Percentiles rank a stretch among this genome's conserved stretches.
phyloP scores from a whole-genome alignment of 1,140 invertebrate species.

The Apis florea region DNA sequence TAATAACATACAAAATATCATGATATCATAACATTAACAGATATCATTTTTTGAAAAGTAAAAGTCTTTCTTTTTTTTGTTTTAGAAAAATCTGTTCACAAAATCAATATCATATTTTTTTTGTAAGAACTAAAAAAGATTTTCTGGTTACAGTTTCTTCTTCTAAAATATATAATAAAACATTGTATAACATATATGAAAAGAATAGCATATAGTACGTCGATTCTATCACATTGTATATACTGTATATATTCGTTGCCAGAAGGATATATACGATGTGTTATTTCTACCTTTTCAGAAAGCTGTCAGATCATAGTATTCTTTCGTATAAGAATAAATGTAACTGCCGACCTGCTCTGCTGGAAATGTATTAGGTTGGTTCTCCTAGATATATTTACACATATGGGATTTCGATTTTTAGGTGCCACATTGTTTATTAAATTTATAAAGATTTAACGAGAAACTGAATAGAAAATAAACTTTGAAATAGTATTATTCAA shows the following conservation, averaged over 20 bases:
- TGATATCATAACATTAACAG: too few species aligned
- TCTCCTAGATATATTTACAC: not conserved
- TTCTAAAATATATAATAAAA: not conserved
- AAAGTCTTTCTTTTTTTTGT: too few species aligned
- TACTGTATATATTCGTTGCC: not conserved
- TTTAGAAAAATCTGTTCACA: too few species aligned
- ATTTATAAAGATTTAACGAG: not conserved
- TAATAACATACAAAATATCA: too few species aligned
- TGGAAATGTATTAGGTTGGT: not conserved
- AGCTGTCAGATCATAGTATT: conserved; percentile 12
- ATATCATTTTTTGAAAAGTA: too few species aligned
- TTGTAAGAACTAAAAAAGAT: not conserved
- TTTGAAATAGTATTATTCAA: not conserved
- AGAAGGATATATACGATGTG: conserved; percentile 3
- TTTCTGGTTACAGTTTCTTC: not conserved
- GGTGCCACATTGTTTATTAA: not conserved
- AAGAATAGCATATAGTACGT: not conserved
- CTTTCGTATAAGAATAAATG: conserved; percentile 12
- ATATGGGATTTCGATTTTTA: not conserved
- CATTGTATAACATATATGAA: not conserved
- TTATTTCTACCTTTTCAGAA: conserved; percentile 17
- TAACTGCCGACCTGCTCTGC: not conserved
- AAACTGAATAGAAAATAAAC: not conserved
- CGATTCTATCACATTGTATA: not conserved
- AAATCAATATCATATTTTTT: too few species aligned